Evolutionary conservation across 2,113 vertebrate genomes (phyloP).

Genomic region (Nesogale talazaci): DNA sequence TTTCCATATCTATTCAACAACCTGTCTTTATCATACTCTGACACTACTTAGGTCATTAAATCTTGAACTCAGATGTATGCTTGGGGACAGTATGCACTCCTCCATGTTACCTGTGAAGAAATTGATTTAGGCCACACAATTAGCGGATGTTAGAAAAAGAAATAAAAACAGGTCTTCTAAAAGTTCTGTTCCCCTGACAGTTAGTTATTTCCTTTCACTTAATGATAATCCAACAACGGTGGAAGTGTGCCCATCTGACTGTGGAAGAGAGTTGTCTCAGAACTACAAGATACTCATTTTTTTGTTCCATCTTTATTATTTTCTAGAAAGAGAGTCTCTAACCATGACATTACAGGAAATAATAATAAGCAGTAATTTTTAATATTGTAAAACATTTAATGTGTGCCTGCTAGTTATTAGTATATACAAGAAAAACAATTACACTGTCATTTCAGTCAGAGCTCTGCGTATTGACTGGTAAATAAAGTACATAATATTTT

Average conservation of each 20-base stretch:
- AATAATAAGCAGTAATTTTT: neutral
- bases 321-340: neutral
- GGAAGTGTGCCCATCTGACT: neutral
- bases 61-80: slow-evolving; percentile 55
- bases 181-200: slow-evolving; percentile 38
- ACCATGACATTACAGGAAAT: neutral
- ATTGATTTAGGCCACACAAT: slow-evolving; percentile 51
- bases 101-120: slow-evolving; percentile 53
- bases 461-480: rapidly evolving
- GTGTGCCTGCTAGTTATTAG: neutral
- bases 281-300: neutral
- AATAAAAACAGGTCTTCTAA: slow-evolving; percentile 45
- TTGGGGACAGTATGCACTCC: slow-evolving; percentile 25
- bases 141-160: slow-evolving; percentile 25
- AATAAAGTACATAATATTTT: neutral
- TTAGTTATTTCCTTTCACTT: neutral
- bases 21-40: neutral
- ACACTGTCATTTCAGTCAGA: neutral
- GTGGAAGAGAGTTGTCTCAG: neutral
- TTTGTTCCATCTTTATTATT: neutral
- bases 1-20: neutral
- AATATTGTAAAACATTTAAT: neutral
- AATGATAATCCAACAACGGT: slow-evolving; percentile 16
- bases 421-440: neutral
- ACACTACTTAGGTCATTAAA: slow-evolving; percentile 63